Conservation (phyloP, 2,797 vertebrate genomes). For the Morus bassanus region DNA sequence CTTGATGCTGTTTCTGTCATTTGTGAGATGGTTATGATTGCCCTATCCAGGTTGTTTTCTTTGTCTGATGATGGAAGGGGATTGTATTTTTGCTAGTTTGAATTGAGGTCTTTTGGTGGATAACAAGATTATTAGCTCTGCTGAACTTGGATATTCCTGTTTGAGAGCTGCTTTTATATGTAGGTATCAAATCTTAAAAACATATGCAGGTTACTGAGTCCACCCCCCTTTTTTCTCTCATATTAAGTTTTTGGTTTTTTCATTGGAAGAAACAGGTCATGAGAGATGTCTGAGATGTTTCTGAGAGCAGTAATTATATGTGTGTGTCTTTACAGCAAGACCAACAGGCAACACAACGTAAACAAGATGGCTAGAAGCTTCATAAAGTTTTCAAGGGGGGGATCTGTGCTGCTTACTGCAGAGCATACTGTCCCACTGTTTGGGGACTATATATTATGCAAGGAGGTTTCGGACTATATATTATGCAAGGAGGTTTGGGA, state of each 20-base stretch:
- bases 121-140: not conserved
- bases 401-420: not conserved
- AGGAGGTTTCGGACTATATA: not conserved
- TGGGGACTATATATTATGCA: rapidly evolving
- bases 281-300: not conserved
- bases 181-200: not conserved
- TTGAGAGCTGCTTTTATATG: not conserved
- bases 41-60: not conserved
- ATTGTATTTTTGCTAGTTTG: not conserved
- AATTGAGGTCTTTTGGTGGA: not conserved
- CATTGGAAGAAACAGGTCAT: not conserved
- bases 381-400: not conserved
- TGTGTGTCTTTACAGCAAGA: not conserved
- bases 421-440: not conserved
- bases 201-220: not conserved
- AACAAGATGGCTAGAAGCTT: not conserved
- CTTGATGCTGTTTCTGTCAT: not conserved
- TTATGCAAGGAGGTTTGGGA: not conserved
- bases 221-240: not conserved
- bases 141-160: not conserved
- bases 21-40: not conserved
- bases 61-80: not conserved
- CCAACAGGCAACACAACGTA: not conserved
- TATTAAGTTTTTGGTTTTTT: not conserved
- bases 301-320: not conserved